Evolutionary conservation across 2,797 vertebrate genomes (phyloP).

Genomic region (Vultur gryphus): DNA sequence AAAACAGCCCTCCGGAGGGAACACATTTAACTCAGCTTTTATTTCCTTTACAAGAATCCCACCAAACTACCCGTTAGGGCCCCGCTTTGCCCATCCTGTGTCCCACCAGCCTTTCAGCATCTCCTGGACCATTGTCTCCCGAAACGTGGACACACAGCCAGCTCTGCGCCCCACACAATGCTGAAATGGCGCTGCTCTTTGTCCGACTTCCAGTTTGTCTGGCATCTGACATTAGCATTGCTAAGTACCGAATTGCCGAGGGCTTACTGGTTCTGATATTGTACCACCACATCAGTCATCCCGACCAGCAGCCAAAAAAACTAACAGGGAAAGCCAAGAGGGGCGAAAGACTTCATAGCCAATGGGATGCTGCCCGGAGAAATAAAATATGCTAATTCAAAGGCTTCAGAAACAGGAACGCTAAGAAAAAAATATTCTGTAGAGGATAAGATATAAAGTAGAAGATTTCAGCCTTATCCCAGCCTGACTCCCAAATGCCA

Average conservation of each 20-base stretch:
- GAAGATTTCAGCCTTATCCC: background rate
- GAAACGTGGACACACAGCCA: background rate
- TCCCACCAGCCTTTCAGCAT: background rate
- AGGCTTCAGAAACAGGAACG: background rate
- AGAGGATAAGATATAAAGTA: background rate
- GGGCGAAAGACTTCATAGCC: background rate
- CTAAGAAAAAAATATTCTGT: background rate
- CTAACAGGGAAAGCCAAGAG: background rate
- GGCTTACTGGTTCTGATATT: background rate
- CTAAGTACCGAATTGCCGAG: background rate
- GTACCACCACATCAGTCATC: background rate
- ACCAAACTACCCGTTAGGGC: background rate
- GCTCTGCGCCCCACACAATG: background rate
- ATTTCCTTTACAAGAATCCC: background rate
- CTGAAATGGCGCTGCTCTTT: constrained; percentile 9
- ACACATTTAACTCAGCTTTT: background rate
- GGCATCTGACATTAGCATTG: constrained; percentile 65
- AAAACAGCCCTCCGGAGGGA: background rate
- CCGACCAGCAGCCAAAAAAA: background rate
- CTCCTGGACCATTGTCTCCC: constrained; percentile 6
- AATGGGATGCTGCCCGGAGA: background rate
- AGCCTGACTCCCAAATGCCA: constrained; percentile 37
- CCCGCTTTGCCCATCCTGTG: background rate
- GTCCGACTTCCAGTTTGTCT: constrained; percentile 42
- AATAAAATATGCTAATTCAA: background rate